Percentiles rank a stretch among this genome's conserved stretches.
These are phyloP conservation scores for Cynoglossus semilaevis DNA, from an alignment of 2,113 vertebrate genomes.

Conservation along the genomic window DNA sequence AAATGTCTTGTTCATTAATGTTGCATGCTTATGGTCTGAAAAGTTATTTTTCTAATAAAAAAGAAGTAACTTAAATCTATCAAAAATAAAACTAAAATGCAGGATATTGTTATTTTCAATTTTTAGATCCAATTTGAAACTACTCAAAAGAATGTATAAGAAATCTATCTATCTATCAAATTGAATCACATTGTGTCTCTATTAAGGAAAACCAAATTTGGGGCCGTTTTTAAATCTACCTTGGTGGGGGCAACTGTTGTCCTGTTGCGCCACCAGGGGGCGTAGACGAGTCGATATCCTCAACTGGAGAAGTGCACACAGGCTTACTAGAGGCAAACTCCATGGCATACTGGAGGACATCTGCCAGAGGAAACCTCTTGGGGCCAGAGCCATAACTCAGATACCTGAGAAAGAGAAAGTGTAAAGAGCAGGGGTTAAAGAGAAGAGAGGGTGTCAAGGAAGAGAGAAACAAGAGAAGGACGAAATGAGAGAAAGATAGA, in stretches of 20 bases:
- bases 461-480: slow-evolving; percentile 5
- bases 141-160: too few species aligned
- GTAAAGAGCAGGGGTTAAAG: neutral
- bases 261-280: slow-evolving; percentile 79
- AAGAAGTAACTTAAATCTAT: too few species aligned
- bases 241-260: slow-evolving; percentile 77
- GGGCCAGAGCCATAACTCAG: slow-evolving; percentile 96
- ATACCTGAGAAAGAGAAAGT: slow-evolving; percentile 77
- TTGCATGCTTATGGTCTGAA: too few species aligned
- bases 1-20: too few species aligned
- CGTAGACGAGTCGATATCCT: slow-evolving; percentile 87
- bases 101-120: too few species aligned
- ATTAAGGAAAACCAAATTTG: too few species aligned
- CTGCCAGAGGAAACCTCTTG: slow-evolving; percentile 96
- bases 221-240: slow-evolving; percentile 67
- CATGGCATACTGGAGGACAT: slow-evolving; percentile 97
- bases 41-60: too few species aligned
- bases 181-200: too few species aligned
- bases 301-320: slow-evolving; percentile 91
- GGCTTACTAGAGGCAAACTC: slow-evolving; percentile 98
- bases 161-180: too few species aligned
- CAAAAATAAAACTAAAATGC: too few species aligned
- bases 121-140: too few species aligned
- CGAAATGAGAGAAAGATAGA: neutral
- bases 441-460: neutral